These are phyloP conservation scores for Bufo bufo DNA, from an alignment of 2,113 vertebrate species.

Conservation along the genomic window DNA sequence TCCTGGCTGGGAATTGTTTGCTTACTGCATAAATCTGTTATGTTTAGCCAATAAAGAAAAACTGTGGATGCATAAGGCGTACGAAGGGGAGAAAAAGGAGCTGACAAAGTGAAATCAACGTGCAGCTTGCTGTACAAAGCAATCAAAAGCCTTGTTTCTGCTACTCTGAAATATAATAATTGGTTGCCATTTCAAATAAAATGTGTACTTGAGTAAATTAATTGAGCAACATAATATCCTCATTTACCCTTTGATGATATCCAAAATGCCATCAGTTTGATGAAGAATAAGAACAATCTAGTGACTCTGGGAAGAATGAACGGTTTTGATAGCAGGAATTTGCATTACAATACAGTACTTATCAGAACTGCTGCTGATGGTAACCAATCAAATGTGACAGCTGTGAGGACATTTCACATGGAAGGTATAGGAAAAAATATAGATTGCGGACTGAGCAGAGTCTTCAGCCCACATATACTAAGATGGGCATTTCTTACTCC, in stretches of 20 bases:
- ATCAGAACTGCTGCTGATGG: constrained; percentile 29
- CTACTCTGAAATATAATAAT: constrained; percentile 31
- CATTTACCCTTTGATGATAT: constrained; percentile 44
- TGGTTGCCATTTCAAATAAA: constrained; percentile 43
- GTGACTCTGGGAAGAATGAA: constrained; percentile 22
- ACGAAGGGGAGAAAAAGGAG: constrained; percentile 26
- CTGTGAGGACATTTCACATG: not conserved
- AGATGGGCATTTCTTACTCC: too few relatives aligned
- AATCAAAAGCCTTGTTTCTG: constrained; percentile 23
- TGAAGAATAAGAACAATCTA: constrained; percentile 45
- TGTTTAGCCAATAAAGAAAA: constrained; percentile 48
- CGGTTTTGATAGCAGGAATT: constrained; percentile 27
- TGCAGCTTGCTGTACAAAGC: constrained; percentile 14
- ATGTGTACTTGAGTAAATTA: constrained; percentile 40
- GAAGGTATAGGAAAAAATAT: not conserved
- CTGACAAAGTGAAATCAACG: constrained; percentile 28
- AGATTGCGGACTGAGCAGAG: constrained; percentile 13
- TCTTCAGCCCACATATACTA: not conserved
- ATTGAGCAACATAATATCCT: constrained; percentile 44
- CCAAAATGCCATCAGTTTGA: constrained; percentile 35
- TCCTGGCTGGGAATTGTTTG: constrained; percentile 35
- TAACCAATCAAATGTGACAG: constrained; percentile 40
- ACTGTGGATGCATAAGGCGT: constrained; percentile 31
- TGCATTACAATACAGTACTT: constrained; percentile 39
- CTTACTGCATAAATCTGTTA: constrained; percentile 45